Percentiles rank a stretch among this genome's conserved stretches.
Evolutionary conservation across 2,797 vertebrate genomes (phyloP).

Genomic region (Valencia hispanica): DNA sequence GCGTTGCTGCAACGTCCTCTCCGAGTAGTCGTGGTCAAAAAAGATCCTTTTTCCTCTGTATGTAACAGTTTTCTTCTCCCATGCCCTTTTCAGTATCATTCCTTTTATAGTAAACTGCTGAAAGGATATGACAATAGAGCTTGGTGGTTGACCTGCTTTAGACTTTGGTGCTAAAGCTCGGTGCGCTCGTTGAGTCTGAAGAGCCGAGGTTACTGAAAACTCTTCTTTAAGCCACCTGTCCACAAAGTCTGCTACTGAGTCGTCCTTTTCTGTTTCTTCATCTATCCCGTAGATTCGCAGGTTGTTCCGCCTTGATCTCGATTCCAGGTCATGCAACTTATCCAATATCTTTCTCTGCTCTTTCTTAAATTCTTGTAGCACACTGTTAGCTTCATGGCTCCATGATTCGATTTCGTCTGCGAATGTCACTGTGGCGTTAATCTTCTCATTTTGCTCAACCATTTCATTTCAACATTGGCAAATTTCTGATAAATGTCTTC

Average conservation of each 20-base stretch:
- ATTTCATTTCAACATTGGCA: not conserved
- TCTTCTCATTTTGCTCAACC: not conserved
- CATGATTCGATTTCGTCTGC: not conserved
- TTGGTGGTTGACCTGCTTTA: not conserved
- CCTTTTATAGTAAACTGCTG: not conserved
- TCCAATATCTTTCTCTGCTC: not conserved
- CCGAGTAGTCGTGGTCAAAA: not conserved
- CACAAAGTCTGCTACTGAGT: not conserved
- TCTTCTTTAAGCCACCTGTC: not conserved
- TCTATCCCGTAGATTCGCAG: not conserved
- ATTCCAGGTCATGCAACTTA: not conserved
- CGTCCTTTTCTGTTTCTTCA: not conserved
- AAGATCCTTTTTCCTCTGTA: not conserved
- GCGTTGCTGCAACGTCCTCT: not conserved
- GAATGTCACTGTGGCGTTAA: not conserved
- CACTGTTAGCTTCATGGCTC: not conserved
- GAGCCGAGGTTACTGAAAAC: not conserved
- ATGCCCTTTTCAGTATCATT: not conserved
- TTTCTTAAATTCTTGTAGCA: not conserved
- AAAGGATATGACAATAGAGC: conserved; percentile 1
- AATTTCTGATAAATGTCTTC: not conserved
- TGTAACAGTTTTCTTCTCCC: not conserved
- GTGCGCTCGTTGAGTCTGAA: not conserved
- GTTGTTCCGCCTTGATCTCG: not conserved
- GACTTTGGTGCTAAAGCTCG: not conserved